Percentiles rank a stretch among this genome's conserved stretches.
Conservation (phyloP, 2,888 invertebrate genomes). For the Amphipyra tragopoginis region DNA sequence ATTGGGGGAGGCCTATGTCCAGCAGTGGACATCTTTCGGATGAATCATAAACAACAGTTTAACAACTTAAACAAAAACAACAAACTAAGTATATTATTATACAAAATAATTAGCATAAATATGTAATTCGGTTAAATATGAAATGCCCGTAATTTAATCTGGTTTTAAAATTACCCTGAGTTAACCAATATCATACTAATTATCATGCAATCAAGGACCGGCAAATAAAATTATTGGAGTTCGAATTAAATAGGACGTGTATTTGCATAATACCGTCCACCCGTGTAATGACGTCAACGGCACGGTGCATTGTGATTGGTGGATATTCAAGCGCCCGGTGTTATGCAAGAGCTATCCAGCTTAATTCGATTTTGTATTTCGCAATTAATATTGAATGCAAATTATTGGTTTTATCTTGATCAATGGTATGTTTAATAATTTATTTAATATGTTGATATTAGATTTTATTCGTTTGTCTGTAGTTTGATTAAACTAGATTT, state of each 20-base stretch:
- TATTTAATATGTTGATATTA: background rate
- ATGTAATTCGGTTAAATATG: conserved; percentile 9
- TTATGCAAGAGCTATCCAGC: conserved; percentile 51
- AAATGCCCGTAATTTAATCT: conserved; percentile 3
- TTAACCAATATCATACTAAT: conserved; percentile 48
- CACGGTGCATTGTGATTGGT: conserved; percentile 58
- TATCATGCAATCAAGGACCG: conserved; percentile 49
- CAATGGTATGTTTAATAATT: background rate
- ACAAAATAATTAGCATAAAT: no score
- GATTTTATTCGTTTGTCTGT: no score
- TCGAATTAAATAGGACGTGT: conserved; percentile 42
- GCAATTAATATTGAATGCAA: conserved; percentile 23
- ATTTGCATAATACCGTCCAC: conserved; percentile 64
- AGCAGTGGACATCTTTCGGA: no score
- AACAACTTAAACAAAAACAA: no score
- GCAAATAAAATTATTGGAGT: conserved; percentile 58
- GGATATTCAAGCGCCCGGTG: conserved; percentile 46
- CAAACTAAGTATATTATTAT: no score
- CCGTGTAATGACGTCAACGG: conserved; percentile 57
- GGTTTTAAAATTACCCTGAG: conserved; percentile 18
- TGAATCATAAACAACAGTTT: no score
- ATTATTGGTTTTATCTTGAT: conserved; percentile 26
- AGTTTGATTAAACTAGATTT: no score
- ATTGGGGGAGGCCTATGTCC: no score
- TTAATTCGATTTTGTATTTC: conserved; percentile 15